A percentile compares a stretch with the other conserved stretches of the same genome.
These are phyloP conservation scores for Trachops cirrhosus DNA, from an alignment of 2,797 vertebrate genomes.

Conservation along the genomic window DNA sequence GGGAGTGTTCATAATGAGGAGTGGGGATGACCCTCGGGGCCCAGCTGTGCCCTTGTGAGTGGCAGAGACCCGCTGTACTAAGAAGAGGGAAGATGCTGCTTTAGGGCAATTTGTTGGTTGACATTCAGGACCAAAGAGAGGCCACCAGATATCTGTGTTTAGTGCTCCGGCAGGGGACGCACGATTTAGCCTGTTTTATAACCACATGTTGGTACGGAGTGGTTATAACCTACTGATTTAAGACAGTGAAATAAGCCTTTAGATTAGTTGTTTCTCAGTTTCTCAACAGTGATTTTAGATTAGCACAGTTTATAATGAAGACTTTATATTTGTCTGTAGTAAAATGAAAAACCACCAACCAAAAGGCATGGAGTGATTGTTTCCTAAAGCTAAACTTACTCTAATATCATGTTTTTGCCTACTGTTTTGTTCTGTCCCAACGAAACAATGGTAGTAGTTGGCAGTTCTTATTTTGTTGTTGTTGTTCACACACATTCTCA, in stretches of 20 bases:
- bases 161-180: background rate
- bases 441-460: background rate
- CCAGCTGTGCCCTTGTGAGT: background rate
- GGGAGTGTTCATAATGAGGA: background rate
- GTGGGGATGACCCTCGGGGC: background rate
- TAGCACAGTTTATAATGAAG: background rate
- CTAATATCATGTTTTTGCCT: background rate
- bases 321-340: background rate
- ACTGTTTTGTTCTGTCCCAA: background rate
- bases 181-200: background rate
- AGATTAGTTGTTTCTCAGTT: background rate
- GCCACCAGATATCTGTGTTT: background rate
- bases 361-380: background rate
- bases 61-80: background rate
- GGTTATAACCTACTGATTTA: background rate
- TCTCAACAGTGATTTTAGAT: constrained; percentile 13
- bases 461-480: background rate
- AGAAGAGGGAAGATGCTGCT: background rate
- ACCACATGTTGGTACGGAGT: background rate
- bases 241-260: background rate
- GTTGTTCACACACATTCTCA: background rate
- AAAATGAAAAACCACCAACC: background rate
- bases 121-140: background rate
- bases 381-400: background rate
- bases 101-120: background rate